These are phyloP conservation scores for Tragelaphus scriptus DNA, from an alignment of 2,113 vertebrate species.

Conservation along the genomic window DNA sequence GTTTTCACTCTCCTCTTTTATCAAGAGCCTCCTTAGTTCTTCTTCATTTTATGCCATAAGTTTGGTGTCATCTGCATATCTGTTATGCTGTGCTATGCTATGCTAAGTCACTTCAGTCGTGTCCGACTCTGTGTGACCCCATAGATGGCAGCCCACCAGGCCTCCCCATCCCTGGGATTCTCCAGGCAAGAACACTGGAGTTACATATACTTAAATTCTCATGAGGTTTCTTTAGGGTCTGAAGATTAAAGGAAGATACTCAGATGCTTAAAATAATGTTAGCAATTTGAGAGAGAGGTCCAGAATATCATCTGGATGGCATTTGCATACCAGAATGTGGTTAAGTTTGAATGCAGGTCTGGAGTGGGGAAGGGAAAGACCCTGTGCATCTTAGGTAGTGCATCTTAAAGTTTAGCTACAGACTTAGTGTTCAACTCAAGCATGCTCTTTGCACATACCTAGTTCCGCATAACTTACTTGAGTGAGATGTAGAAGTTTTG, in stretches of 20 bases:
- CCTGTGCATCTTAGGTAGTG: fast-evolving
- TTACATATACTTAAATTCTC: neutral
- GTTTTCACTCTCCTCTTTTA: neutral
- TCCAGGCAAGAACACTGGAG: too few relatives aligned
- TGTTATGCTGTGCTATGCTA: too few relatives aligned
- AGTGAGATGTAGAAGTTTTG: neutral
- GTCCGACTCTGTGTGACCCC: too few relatives aligned
- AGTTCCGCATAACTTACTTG: neutral
- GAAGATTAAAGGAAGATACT: neutral
- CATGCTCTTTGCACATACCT: neutral
- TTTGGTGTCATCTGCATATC: neutral
- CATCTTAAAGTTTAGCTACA: neutral
- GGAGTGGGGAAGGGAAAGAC: neutral
- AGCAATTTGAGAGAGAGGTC: neutral
- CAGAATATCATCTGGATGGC: neutral
- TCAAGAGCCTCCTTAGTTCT: neutral
- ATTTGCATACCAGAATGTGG: neutral
- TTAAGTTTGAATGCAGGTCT: neutral
- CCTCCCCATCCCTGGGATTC: too few relatives aligned
- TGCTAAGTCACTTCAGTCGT: too few relatives aligned
- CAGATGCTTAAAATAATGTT: neutral
- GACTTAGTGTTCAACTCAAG: neutral
- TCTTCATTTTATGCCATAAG: neutral
- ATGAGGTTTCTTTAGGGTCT: neutral
- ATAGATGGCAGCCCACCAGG: too few relatives aligned